phyloP scores from a whole-genome alignment of 2,888 invertebrate genomes.

The Pristionchus fissidentatus region DNA sequence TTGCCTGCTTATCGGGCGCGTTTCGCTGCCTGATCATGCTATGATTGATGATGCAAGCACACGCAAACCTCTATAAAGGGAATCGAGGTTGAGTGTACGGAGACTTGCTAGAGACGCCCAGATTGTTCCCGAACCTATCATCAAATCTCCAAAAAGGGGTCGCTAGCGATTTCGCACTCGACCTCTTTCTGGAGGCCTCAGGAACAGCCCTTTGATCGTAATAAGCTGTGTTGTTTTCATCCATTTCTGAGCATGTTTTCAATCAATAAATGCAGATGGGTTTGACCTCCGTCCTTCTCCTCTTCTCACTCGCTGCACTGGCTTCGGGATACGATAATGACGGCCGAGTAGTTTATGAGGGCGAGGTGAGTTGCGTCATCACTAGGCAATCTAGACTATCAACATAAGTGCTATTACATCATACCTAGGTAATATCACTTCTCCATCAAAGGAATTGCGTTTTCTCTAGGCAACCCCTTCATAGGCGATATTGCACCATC shows the following conservation, averaged over 20 bases:
- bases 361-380: not conserved
- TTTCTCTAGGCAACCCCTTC: not conserved
- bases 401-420: not conserved
- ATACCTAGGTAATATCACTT: not conserved
- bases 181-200: too few species aligned
- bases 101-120: too few species aligned
- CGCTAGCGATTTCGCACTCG: too few species aligned
- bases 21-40: not conserved
- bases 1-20: not conserved
- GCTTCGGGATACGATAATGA: conserved; percentile 17
- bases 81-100: too few species aligned
- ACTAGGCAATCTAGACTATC: not conserved
- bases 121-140: too few species aligned
- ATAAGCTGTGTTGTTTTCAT: too few species aligned
- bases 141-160: too few species aligned
- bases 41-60: conserved; percentile 30
- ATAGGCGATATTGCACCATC: not conserved
- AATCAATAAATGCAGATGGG: not conserved
- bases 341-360: conserved; percentile 15
- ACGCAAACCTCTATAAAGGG: not conserved
- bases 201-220: too few species aligned
- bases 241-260: too few species aligned
- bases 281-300: conserved; percentile 15
- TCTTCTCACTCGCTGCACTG: not conserved
- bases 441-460: not conserved